phyloP scores from a whole-genome alignment of 1,140 invertebrate genomes.

The Plutomurus gul region DNA sequence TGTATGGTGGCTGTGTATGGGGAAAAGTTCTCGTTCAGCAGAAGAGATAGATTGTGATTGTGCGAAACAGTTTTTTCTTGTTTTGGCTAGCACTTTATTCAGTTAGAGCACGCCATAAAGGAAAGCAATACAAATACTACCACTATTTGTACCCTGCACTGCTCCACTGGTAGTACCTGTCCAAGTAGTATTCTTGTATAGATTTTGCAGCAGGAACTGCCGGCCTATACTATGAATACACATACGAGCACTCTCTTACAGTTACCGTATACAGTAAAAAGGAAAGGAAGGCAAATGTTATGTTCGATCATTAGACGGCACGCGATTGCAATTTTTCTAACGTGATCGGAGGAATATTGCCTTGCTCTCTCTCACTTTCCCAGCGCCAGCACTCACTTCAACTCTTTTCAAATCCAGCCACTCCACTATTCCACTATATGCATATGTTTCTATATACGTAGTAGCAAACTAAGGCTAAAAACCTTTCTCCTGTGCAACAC shows the following conservation, averaged over 20 bases:
- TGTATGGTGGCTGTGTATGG: no score
- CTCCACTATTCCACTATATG: no score
- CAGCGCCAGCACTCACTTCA: neutral
- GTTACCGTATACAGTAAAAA: neutral
- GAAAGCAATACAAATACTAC: neutral
- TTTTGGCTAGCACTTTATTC: neutral
- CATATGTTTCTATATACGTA: no score
- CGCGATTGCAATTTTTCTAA: slow-evolving; percentile 35
- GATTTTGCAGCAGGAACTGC: no score
- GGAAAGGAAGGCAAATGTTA: neutral
- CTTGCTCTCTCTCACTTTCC: neutral
- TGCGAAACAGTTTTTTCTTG: neutral
- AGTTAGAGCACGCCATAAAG: neutral
- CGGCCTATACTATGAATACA: no score
- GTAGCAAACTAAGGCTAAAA: no score
- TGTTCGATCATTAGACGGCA: slow-evolving; percentile 22
- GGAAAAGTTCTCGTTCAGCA: neutral
- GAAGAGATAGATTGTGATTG: neutral
- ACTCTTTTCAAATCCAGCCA: no score
- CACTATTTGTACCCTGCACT: no score
- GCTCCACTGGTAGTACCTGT: no score
- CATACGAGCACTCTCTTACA: no score
- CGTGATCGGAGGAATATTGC: slow-evolving; percentile 17
- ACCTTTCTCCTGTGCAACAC: no score
- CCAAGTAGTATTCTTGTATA: no score